Conservation (phyloP, 2,888 invertebrate species). For the Cantharis flavilabris region DNA sequence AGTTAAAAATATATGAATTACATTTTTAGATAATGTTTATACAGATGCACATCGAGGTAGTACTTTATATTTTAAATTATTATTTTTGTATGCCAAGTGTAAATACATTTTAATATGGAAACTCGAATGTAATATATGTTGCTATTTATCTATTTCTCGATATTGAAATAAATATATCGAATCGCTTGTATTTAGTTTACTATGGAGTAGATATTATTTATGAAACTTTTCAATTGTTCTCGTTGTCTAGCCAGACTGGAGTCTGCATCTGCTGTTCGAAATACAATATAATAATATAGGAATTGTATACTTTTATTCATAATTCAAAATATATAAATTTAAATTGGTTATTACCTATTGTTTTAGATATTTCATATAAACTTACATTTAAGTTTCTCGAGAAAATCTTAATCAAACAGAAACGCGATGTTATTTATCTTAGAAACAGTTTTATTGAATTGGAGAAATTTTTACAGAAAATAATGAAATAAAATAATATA, state of each 20-base stretch:
- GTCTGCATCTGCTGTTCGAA: slow-evolving; percentile 35
- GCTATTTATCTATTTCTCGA: slow-evolving; percentile 38
- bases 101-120: slow-evolving; percentile 37
- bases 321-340: slow-evolving; percentile 30
- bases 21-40: slow-evolving; percentile 35
- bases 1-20: slow-evolving; percentile 32
- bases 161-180: slow-evolving; percentile 41
- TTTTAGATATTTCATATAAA: not conserved
- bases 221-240: slow-evolving; percentile 42
- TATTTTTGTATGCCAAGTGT: slow-evolving; percentile 35
- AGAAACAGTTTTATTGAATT: not conserved
- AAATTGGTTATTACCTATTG: slow-evolving; percentile 24
- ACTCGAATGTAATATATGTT: slow-evolving; percentile 34
- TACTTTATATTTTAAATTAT: slow-evolving; percentile 44
- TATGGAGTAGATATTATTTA: slow-evolving; percentile 37
- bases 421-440: not conserved
- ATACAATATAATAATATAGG: slow-evolving; percentile 35
- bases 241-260: slow-evolving; percentile 37
- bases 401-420: not conserved
- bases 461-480: not conserved
- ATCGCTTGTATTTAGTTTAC: slow-evolving; percentile 39
- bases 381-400: slow-evolving; percentile 2
- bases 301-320: slow-evolving; percentile 23
- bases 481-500: not conserved
- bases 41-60: slow-evolving; percentile 41